Evolutionary conservation across 2,888 invertebrate species (phyloP).

Genomic region (Phorcus lineatus): DNA sequence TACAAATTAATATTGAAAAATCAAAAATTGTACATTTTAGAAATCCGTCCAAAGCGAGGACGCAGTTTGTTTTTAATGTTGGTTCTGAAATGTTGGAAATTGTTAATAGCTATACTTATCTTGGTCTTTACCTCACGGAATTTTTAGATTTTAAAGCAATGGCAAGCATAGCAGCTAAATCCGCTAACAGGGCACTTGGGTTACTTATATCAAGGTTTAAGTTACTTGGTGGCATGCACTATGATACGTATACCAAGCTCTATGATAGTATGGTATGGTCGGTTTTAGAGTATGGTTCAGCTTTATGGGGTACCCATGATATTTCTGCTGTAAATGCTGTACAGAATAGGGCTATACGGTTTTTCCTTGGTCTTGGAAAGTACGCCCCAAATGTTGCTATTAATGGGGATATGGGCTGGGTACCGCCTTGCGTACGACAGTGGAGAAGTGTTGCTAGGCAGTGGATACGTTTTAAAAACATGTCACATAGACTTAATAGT

Average conservation of each 20-base stretch:
- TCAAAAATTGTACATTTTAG: slow-evolving; percentile 9
- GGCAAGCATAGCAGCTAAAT: neutral
- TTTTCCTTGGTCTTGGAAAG: neutral
- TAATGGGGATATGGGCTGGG: slow-evolving; percentile 33
- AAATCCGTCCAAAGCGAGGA: neutral
- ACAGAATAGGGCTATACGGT: neutral
- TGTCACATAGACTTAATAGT: neutral
- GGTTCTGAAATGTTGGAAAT: neutral
- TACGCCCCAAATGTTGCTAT: slow-evolving; percentile 34
- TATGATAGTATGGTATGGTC: neutral
- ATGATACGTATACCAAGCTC: neutral
- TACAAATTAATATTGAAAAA: neutral
- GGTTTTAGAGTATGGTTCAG: neutral
- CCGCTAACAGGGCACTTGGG: neutral
- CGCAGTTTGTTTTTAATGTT: neutral
- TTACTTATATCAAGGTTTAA: too few species aligned
- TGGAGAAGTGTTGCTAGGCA: slow-evolving; percentile 1
- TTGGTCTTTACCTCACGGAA: neutral
- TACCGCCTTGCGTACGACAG: slow-evolving; percentile 26
- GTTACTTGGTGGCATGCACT: neutral
- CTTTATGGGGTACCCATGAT: neutral
- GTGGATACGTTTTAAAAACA: neutral
- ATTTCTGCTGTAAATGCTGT: neutral
- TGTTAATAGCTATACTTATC: neutral
- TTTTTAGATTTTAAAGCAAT: neutral